phyloP scores from a whole-genome alignment of 2,888 invertebrate genomes.

The Nebria salina region DNA sequence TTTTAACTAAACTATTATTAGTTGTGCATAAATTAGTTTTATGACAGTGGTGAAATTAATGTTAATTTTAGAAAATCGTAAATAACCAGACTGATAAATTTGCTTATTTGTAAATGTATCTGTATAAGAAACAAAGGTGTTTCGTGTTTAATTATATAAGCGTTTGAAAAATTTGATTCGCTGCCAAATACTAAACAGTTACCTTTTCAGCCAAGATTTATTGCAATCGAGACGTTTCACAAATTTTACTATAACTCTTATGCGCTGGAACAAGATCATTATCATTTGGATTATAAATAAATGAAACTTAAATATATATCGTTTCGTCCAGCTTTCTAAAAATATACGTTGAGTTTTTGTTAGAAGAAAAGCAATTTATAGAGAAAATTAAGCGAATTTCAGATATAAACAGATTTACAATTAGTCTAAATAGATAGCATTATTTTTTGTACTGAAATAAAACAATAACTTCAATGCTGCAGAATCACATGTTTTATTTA shows the following conservation, averaged over 20 bases:
- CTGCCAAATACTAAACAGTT: constrained; percentile 3
- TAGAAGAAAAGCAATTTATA: background rate
- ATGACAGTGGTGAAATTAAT: background rate
- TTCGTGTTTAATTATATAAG: constrained; percentile 6
- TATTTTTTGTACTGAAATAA: too few species aligned
- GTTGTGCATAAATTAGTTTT: background rate
- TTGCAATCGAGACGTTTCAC: constrained; percentile 6
- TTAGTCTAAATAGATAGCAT: too few species aligned
- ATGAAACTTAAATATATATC: background rate
- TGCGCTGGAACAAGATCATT: constrained; percentile 6
- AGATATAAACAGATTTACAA: too few species aligned
- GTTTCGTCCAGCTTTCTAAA: background rate
- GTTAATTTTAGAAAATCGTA: constrained; percentile 2
- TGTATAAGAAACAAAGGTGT: constrained; percentile 14
- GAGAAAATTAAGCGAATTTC: too few species aligned
- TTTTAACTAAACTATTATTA: background rate
- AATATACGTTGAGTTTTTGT: background rate
- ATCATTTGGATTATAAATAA: background rate
- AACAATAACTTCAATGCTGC: too few species aligned
- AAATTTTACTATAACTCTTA: constrained; percentile 11
- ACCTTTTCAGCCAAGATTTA: constrained; percentile 5
- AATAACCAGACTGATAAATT: background rate
- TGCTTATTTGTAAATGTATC: background rate
- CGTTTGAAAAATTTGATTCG: constrained; percentile 2
- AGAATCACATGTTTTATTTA: too few species aligned